Conservation (phyloP, 2,888 invertebrate species). For the Neoascia interrupta region DNA sequence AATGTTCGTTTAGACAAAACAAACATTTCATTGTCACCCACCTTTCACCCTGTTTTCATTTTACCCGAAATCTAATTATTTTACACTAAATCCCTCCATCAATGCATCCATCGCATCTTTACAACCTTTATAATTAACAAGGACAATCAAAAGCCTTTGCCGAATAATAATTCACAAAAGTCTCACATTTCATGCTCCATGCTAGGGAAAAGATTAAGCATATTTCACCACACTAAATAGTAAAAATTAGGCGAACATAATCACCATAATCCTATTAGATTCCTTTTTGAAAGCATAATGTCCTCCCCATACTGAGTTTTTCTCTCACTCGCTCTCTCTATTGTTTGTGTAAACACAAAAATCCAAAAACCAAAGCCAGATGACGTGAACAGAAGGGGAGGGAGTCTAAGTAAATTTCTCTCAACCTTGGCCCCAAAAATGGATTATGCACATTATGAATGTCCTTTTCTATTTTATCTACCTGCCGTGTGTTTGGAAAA, state of each 20-base stretch:
- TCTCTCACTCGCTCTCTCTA: neutral
- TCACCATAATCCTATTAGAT: slow-evolving; percentile 49
- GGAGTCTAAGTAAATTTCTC: slow-evolving; percentile 4
- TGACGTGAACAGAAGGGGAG: neutral
- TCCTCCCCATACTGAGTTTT: neutral
- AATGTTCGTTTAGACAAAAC: too few relatives aligned
- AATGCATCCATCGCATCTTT: neutral
- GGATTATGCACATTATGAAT: slow-evolving; percentile 33
- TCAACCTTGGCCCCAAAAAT: slow-evolving; percentile 37
- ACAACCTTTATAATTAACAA: slow-evolving; percentile 15
- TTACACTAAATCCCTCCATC: slow-evolving; percentile 1
- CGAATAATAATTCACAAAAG: neutral
- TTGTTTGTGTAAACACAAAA: neutral
- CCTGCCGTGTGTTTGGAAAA: slow-evolving; percentile 2
- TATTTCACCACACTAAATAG: slow-evolving; percentile 51
- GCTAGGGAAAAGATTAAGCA: slow-evolving; percentile 28
- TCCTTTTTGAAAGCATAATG: slow-evolving; percentile 39
- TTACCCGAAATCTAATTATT: slow-evolving; percentile 18
- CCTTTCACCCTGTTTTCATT: too few relatives aligned
- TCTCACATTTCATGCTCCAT: neutral
- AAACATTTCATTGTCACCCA: too few relatives aligned
- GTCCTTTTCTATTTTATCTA: slow-evolving; percentile 14
- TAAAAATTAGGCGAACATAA: slow-evolving; percentile 52
- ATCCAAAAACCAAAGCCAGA: neutral
- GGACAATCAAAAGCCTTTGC: neutral